Base-by-base conservation (phyloP, 2,888 invertebrate genomes). In the Pomacea canaliculata region DNA sequence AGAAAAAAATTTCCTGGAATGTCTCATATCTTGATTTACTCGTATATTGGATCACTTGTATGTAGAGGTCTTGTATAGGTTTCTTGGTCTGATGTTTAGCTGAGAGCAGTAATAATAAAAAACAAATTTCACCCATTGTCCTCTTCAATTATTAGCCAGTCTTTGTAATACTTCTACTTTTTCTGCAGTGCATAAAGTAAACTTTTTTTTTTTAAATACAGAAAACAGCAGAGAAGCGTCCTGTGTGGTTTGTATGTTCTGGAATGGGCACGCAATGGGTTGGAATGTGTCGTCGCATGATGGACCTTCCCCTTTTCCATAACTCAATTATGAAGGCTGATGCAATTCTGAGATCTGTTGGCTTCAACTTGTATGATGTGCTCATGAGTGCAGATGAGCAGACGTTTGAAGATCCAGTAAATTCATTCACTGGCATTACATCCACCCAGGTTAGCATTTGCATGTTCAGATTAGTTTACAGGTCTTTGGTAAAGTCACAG, bases 191-290 rank as follows among this genome's bases (percentile, higher is more conserved):
- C 51, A 56, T 10, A 7, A 56, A 16, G 10, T 56, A 13, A 56
- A 56, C 51, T 56, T 56, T 10, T 13, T 16, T 16, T 56, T 46
- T 19, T 67, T 7, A 56, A 23, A 23, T 23, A 16, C 76, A 70
- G 71, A 71, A 70, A 70, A 13, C n/a, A 19, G 49, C 92, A 19
- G 94, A 94, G 66, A 93, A 93, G 80, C 93, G 96, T 19, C 97
- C 98, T 0, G 92, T 98, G 76, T 99, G 98, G 96, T 99, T 94
- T 91, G 94, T 99, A 81, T 99, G 97, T 92, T 95, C 97, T 69
- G 99, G 99, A 78, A 99, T 99, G 99, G 99, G 99, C 19, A 95
- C 96, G 66, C 99, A 99, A 92, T 99, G 98, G 98, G 93, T 95
- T 70, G 97, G 96, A 86, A 99, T 99, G 98, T 98, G 95, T 19